Percentiles rank a stretch among this genome's conserved stretches.
These are phyloP conservation scores for Helarctos malayanus DNA, from an alignment of 2,797 vertebrate genomes.

Conservation along the genomic window DNA sequence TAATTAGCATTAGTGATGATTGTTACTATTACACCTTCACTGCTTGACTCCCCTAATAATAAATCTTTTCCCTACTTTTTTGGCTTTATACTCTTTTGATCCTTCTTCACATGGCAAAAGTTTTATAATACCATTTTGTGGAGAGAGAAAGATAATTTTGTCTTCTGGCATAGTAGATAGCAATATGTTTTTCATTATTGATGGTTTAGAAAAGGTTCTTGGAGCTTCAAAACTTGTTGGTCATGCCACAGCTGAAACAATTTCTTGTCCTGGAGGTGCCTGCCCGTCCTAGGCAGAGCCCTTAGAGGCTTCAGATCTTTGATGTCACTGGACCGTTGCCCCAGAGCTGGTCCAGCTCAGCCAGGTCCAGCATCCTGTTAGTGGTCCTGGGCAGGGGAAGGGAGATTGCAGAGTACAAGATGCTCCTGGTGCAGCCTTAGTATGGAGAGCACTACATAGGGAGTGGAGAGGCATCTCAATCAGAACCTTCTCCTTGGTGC, in stretches of 20 bases:
- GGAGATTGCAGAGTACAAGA: not conserved
- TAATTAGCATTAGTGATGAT: not conserved
- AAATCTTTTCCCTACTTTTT: constrained; percentile 14
- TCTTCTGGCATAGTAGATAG: not conserved
- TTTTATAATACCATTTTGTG: not conserved
- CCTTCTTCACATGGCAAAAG: not conserved
- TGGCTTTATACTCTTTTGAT: not conserved
- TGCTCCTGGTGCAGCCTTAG: not conserved
- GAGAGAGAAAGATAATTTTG: not conserved
- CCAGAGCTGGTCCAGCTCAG: not conserved
- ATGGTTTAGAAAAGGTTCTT: constrained; percentile 10
- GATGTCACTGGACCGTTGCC: not conserved
- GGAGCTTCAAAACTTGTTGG: not conserved
- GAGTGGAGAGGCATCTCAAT: not conserved
- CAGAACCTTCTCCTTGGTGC: not conserved
- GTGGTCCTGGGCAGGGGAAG: not conserved
- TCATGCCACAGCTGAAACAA: not conserved
- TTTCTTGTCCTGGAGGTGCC: not conserved
- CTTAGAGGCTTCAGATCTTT: not conserved
- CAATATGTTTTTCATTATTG: not conserved
- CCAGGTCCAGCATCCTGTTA: not conserved
- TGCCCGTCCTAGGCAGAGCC: not conserved
- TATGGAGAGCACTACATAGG: not conserved
- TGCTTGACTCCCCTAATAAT: not conserved
- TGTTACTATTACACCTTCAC: not conserved